Base-by-base conservation (phyloP, 2,113 vertebrate genomes). In the Chinchilla lanigera region DNA sequence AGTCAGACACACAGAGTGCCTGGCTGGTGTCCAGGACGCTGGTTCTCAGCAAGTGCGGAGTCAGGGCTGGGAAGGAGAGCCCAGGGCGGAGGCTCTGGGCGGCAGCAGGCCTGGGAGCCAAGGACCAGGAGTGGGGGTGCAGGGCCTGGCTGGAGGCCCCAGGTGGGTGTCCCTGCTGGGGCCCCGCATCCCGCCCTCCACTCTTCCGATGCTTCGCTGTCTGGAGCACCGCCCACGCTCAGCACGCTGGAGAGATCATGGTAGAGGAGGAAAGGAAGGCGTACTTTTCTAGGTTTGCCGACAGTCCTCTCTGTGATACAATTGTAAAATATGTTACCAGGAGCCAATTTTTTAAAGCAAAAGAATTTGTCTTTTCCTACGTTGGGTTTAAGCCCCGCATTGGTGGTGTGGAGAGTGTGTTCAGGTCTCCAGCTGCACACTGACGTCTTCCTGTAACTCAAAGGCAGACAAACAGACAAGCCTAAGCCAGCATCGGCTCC, bases 21-120 rank as follows among this genome's bases (percentile, higher is more conserved):
- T 50, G 58, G 58, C 3, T 75, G 0, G 38, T 4, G 0, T 14
- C 1, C 3, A 13, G 5, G 17, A 58, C 65, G 58, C 38, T 26
- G 28, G 61, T 58, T 86, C 33, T 61, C 19, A 73, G 20, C 71
- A 10, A 22, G 20, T 56, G 56, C 75, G 90, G 41, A 85, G 61
- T 61, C 56, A 69, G 35, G 47, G n/a, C 38, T 52, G 6, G 11
- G 3, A 30, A 24, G 26, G 41, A 67, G 30, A 56, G 61, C 63
- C 30, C 22, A 1, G 16, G 44, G 2, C 17, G 17, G 28, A 63
- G 71, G 33, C 52, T 60, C 63, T 65, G 16, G 81, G 33, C 61
- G 44, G 16, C 2, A 56, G 17, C 4, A 14, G 63, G 19, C 1
- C 22, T 26, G 52, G 19, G 1, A 86, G 47, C 35, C 0, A 3